Evolutionary conservation across 2,888 invertebrate species (phyloP).

Genomic region (Ptychoptera contaminata): DNA sequence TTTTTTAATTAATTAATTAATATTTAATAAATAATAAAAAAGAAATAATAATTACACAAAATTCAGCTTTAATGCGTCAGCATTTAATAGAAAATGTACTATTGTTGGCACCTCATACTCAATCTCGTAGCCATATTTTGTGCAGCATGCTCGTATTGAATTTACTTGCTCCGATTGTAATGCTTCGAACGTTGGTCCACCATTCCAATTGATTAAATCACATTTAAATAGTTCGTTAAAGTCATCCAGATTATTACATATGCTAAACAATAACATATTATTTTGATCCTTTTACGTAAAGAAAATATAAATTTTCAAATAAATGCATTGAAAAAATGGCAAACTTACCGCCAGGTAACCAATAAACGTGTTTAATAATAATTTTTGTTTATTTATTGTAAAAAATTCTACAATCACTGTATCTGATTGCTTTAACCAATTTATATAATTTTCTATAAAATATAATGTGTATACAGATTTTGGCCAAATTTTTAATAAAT

Average conservation of each 20-base stretch:
- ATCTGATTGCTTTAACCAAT: not conserved
- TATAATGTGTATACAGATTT: not conserved
- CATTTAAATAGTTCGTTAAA: not conserved
- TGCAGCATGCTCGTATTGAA: not conserved
- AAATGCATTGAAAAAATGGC: not conserved
- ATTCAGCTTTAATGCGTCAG: not conserved
- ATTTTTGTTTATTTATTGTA: not conserved
- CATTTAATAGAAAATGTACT: not conserved
- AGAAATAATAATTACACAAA: not conserved
- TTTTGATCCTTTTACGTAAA: not conserved
- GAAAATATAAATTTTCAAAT: not conserved
- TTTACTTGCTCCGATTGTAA: not conserved
- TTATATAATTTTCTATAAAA: not conserved
- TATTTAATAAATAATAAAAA: not conserved
- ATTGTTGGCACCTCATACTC: not conserved
- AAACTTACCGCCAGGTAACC: not conserved
- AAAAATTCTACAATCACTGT: not conserved
- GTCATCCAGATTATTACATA: not conserved
- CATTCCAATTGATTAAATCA: not conserved
- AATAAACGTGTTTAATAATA: not conserved
- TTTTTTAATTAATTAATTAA: not conserved
- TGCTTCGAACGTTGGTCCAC: not conserved
- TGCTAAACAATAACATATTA: not conserved
- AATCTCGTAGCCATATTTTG: not conserved
- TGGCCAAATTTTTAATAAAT: not conserved